These are phyloP conservation scores for Eristalinus aeneus DNA, from an alignment of 2,888 invertebrate species.

Conservation along the genomic window DNA sequence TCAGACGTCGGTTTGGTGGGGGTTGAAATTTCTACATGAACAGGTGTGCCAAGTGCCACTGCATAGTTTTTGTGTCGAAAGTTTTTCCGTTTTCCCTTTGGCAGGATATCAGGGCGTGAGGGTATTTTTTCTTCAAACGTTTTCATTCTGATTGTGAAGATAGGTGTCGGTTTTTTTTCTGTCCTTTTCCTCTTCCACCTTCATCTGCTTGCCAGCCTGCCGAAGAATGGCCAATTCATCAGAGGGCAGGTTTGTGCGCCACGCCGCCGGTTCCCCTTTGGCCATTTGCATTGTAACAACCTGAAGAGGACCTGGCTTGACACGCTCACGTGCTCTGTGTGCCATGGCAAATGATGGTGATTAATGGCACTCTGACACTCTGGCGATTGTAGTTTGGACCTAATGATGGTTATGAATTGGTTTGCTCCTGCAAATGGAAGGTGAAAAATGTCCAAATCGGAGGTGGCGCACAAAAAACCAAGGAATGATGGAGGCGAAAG, in stretches of 20 bases:
- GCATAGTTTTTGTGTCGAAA: conserved; percentile 37
- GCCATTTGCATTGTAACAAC: conserved; percentile 67
- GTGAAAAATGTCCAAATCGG: conserved; percentile 66
- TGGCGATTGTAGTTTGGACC: conserved; percentile 68
- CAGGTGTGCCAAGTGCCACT: conserved; percentile 59
- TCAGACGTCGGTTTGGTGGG: background rate
- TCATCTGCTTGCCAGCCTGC: background rate
- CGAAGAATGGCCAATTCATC: conserved; percentile 54
- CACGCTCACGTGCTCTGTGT: conserved; percentile 42
- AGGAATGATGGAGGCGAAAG: conserved; percentile 16
- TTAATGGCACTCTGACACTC: conserved; percentile 69
- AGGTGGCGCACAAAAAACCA: background rate
- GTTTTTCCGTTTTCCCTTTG: conserved; percentile 36
- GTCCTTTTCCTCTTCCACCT: background rate
- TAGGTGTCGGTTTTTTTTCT: conserved; percentile 34
- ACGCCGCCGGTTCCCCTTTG: background rate
- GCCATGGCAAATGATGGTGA: conserved; percentile 67
- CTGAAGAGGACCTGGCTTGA: conserved; percentile 42
- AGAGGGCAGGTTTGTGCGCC: conserved; percentile 33
- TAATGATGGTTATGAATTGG: conserved; percentile 71
- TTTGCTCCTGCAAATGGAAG: conserved; percentile 63
- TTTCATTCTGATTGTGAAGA: conserved; percentile 38
- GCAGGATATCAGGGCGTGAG: conserved; percentile 24
- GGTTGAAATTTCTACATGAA: conserved; percentile 26
- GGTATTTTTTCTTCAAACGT: conserved; percentile 32